Evolutionary conservation across 1,140 invertebrate species (phyloP).

Genomic region (Metaphire vulgaris): DNA sequence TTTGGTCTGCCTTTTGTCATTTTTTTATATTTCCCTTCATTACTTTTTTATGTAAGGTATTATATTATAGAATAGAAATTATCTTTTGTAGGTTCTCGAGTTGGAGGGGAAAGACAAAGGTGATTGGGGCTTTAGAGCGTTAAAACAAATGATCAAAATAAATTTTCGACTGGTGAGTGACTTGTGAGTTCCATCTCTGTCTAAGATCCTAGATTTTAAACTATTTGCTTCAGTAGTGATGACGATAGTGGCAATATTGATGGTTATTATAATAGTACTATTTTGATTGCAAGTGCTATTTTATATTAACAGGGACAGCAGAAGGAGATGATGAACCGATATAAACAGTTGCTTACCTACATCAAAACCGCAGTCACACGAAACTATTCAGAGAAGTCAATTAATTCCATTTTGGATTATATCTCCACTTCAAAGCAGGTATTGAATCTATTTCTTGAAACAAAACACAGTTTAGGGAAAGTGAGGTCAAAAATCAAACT

Average conservation of each 20-base stretch:
- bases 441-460: constrained; percentile 51
- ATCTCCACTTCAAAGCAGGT: constrained; percentile 99
- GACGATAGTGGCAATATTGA: no score
- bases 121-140: constrained; percentile 99
- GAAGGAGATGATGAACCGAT: constrained; percentile 92
- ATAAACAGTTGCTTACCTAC: constrained; percentile 92
- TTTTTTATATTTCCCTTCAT: no score
- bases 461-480: no score
- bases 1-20: no score
- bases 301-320: constrained; percentile 73
- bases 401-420: constrained; percentile 98
- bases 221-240: constrained; percentile 14
- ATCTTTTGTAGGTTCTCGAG: constrained; percentile 67
- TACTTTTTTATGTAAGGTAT: no score
- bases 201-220: no score
- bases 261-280: constrained; percentile 14
- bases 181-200: no score
- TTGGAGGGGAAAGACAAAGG: constrained; percentile 95
- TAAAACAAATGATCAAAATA: constrained; percentile 99
- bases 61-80: no score
- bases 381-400: constrained; percentile 99
- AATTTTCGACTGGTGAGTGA: constrained; percentile 87
- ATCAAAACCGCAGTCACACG: constrained; percentile 98
- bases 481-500: no score
- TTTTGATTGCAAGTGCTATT: no score